Evolutionary conservation across 2,113 vertebrate genomes (phyloP), one percentile per base, ranked within the genome.

Genomic region (Canis aureus): DNA sequence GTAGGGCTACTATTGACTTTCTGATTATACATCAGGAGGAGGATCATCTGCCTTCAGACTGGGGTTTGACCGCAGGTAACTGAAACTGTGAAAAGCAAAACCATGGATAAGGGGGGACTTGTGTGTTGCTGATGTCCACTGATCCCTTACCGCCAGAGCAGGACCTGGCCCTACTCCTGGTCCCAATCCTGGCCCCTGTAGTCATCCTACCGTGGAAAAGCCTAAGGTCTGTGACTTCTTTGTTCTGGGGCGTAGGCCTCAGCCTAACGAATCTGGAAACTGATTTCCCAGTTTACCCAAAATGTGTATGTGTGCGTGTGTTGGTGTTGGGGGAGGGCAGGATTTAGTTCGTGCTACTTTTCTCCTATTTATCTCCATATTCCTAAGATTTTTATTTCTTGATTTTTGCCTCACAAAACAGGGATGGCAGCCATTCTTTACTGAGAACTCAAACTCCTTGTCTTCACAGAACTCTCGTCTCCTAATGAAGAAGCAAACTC

Each of bases 311-410:
- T n/a, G 22, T 25, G 29, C 15, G 0, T 55, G 29, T 60, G 8
- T 10, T 66, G 20, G 43, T 90, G 32, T 32, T 66, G 32, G 51
- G 16, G 9, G 4, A n/a, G 23, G 1, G 43, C 71, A 80, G 49
- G 25, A 51, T 5, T 76, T 69, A 11, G 55, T 51, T 88, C 23
- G 10, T 49, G 66, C 27, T 74, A 11, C 51, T 86, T 73, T 82
- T 89, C 43, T 60, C n/a, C 76, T 66, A 22, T 57, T 82, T 76
- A 78, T 11, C 4, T 84, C 55, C 10, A 10, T 67, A 83, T 93
- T 95, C 87, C 57, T 92, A 71, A 32, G 35, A 43, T 35, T 60
- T 90, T 91, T 73, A 93, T 73, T 82, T 85, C 49, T 92, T 89
- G 27, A 91, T 29, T 66, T 80, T 82, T 83, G 27, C 17, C 13